Evolutionary conservation across 2,113 vertebrate species (phyloP), one percentile per base, ranked within the genome.

Genomic region (Sceloporus undulatus): DNA sequence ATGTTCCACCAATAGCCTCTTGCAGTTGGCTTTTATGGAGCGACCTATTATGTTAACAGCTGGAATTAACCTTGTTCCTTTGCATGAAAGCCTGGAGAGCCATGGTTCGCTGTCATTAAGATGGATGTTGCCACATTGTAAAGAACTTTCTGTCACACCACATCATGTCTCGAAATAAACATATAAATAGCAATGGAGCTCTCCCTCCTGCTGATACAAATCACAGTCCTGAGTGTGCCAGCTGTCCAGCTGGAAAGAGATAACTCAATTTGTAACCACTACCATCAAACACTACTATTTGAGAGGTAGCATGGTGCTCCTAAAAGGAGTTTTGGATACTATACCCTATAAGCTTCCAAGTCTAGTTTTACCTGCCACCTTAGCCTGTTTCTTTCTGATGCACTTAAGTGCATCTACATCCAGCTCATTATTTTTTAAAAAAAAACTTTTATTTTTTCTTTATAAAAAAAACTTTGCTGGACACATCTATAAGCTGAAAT

Each of bases 61-160:
- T 87, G 92, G 91, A 93, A 88, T 92, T 88, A 94, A 94, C 86
- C 87, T 94, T 84, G 75, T 77, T 92, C 87, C 84, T 74, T 87
- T 38, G 68, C 21, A 10, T 86, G 85, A 82, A 29, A 85, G 73
- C 3, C 52, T 59, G 73, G 14, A 90, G 59, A 89, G n/a, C 18
- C 75, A 81, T 0, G 27, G 65, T 88, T 85, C n/a, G 74, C 88
- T 89, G 79, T 66, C 86, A 87, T 84, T 87, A 94, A 87, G 62
- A 79, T 68, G 77, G 76, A 25, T 87, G 92, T 89, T 91, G 92
- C 88, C 74, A 87, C 25, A 91, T 87, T 86, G 70, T 29, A 16
- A 77, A 65, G 54, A 89, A 89, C 79, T 48, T 54, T 88, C 70
- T 82, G 79, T 85, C 79, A 79, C 9, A 25, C 13, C 25, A 13